Evolutionary conservation across 2,888 invertebrate species (phyloP).

Genomic region (Rhyacophila evoluta): DNA sequence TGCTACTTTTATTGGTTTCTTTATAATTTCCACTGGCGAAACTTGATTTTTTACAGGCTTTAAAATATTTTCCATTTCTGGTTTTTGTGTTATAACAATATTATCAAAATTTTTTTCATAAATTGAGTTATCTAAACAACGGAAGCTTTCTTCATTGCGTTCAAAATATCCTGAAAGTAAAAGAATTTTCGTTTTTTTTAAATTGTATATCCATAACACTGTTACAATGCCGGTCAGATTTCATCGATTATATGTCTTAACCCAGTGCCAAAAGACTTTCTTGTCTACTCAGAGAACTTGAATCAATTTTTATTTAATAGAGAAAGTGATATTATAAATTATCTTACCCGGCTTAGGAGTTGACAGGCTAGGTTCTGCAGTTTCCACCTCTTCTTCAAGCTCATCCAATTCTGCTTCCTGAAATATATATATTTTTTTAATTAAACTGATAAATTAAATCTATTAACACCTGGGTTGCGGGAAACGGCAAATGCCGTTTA

Average conservation of each 20-base stretch:
- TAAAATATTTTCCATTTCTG: neutral
- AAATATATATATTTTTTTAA: constrained; percentile 29
- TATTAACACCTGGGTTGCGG: no score
- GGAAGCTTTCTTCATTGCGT: neutral
- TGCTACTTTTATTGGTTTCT: neutral
- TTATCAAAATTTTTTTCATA: neutral
- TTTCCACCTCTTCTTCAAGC: constrained; percentile 54
- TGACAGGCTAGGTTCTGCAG: constrained; percentile 42
- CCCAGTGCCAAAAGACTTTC: no score
- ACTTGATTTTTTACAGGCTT: constrained; percentile 17
- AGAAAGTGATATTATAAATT: no score
- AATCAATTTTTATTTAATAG: no score
- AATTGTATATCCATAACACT: no score
- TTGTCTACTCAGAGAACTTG: no score
- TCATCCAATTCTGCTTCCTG: constrained; percentile 53
- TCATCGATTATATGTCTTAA: no score
- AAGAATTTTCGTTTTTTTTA: no score
- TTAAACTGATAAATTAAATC: no score
- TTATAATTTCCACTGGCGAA: neutral
- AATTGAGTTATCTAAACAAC: neutral
- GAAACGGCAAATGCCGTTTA: no score
- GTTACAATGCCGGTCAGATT: no score
- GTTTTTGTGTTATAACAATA: neutral
- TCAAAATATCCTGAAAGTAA: neutral
- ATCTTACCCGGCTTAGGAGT: constrained; percentile 28